Percentiles rank a stretch among this genome's conserved stretches.
Conservation (phyloP, 2,797 vertebrate genomes). For the Zalophus californianus region DNA sequence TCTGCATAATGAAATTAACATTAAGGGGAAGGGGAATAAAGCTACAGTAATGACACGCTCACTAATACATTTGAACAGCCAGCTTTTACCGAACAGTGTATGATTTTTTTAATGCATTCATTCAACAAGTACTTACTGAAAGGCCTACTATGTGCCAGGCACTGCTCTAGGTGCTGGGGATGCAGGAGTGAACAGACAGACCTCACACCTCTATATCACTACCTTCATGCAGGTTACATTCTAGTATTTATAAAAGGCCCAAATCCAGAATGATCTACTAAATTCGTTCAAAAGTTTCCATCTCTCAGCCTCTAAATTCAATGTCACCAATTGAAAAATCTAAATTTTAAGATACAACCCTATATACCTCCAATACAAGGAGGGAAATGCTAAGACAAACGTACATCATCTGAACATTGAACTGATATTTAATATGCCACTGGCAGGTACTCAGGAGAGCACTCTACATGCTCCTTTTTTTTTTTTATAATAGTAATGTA, state of each 20-base stretch:
- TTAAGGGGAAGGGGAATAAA: constrained; percentile 9
- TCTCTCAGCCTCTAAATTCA: neutral
- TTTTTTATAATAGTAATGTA: neutral
- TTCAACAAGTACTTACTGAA: neutral
- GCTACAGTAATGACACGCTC: neutral
- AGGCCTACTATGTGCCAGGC: neutral
- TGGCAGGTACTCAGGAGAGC: neutral
- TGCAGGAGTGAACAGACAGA: neutral
- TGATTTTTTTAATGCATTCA: neutral
- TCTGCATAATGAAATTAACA: constrained; percentile 47
- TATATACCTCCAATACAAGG: neutral
- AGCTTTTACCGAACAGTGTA: constrained; percentile 15
- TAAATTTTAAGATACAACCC: constrained; percentile 44
- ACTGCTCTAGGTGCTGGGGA: neutral
- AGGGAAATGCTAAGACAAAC: neutral
- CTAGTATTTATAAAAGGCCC: neutral
- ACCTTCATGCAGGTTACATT: neutral
- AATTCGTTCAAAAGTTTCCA: neutral
- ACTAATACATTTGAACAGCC: constrained; percentile 13
- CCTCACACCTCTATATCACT: neutral
- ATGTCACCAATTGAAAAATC: neutral
- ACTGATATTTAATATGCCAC: neutral
- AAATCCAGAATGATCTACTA: neutral
- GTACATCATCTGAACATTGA: neutral
- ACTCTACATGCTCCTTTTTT: neutral